These are phyloP conservation scores for Urocyon cinereoargenteus DNA, from an alignment of 2,797 vertebrate genomes.

Conservation along the genomic window DNA sequence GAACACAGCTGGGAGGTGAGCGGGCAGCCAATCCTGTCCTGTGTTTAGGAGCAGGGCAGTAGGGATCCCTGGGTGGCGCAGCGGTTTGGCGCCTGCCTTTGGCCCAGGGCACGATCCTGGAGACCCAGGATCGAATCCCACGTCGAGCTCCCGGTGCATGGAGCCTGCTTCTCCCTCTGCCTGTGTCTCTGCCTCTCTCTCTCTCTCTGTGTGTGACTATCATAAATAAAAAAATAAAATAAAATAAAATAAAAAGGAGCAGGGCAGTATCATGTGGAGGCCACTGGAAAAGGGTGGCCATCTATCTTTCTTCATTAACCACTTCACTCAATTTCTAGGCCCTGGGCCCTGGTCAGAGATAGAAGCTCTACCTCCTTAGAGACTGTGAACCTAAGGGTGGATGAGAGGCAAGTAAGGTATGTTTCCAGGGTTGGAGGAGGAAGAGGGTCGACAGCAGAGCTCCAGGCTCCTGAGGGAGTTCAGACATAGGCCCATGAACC, in stretches of 20 bases:
- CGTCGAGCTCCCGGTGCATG: too few species aligned
- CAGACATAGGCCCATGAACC: conserved; percentile 44
- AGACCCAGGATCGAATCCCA: too few species aligned
- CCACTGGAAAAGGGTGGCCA: conserved; percentile 83
- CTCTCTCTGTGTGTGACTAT: too few species aligned
- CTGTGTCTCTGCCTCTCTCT: too few species aligned
- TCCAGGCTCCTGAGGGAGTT: not conserved
- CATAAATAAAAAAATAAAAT: too few species aligned
- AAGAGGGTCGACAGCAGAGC: not conserved
- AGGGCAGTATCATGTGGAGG: not conserved
- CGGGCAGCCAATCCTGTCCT: not conserved
- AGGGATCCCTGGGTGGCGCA: too few species aligned
- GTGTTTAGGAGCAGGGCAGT: rapidly evolving
- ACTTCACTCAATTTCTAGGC: conserved; percentile 89
- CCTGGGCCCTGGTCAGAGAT: not conserved
- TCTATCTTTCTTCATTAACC: conserved; percentile 93
- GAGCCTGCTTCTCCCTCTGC: too few species aligned
- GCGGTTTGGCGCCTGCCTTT: too few species aligned
- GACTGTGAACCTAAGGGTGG: not conserved
- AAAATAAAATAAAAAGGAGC: not conserved
- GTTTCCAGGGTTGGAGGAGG: not conserved
- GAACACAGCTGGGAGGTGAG: not conserved
- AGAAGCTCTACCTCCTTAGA: not conserved
- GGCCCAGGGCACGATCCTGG: too few species aligned
- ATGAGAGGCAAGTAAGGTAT: not conserved